These are phyloP conservation scores for Petaurus breviceps DNA, from an alignment of 2,113 vertebrate species.

Conservation along the genomic window DNA sequence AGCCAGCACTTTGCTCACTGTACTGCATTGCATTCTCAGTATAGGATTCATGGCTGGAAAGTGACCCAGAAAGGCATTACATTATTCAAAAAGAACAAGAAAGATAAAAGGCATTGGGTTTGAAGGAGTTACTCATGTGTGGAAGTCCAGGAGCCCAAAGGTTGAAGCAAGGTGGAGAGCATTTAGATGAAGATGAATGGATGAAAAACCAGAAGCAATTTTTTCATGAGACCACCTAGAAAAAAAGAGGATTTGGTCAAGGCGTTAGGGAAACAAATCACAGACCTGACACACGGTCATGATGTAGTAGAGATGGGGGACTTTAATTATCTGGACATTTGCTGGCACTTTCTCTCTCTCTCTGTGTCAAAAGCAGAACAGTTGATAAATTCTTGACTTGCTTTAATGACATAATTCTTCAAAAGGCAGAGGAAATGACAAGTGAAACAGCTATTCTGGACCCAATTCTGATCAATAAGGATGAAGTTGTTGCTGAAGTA, in stretches of 20 bases:
- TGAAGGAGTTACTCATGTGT: not conserved
- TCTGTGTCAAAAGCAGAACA: not conserved
- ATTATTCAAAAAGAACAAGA: not conserved
- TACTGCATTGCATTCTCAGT: not conserved
- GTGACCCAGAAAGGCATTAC: not conserved
- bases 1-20: not conserved
- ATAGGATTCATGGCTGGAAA: not conserved
- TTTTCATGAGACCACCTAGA: constrained; percentile 2
- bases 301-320: not conserved
- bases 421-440: not conserved
- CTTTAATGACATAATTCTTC: not conserved
- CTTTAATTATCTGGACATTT: not conserved
- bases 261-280: not conserved
- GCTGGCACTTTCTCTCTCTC: not conserved
- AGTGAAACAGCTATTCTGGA: not conserved
- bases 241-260: not conserved
- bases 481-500: not conserved
- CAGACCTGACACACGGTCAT: not conserved
- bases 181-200: not conserved
- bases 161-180: not conserved
- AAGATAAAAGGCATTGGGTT: not conserved
- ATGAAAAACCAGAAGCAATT: not conserved
- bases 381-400: not conserved
- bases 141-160: not conserved
- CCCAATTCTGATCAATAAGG: not conserved